Percentiles rank a stretch among this genome's conserved stretches.
Evolutionary conservation across 2,888 invertebrate genomes (phyloP).

Genomic region (Autographa gamma): DNA sequence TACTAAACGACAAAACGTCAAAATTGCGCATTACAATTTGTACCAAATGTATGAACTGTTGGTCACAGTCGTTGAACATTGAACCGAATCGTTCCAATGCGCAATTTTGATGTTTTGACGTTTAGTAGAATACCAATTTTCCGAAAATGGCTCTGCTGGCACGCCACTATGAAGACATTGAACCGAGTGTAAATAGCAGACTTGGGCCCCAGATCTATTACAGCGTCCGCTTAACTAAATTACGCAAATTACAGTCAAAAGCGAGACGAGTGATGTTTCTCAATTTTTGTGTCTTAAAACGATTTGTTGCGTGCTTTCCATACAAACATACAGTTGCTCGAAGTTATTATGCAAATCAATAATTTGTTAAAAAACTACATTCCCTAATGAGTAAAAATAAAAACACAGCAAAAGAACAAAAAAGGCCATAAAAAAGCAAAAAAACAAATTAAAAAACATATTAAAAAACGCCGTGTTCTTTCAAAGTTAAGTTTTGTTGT

Average conservation of each 20-base stretch:
- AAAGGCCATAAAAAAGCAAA: neutral
- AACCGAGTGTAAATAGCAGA: no score
- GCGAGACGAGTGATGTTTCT: neutral
- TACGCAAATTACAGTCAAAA: slow-evolving; percentile 1
- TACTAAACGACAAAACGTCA: no score
- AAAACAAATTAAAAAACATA: neutral
- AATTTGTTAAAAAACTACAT: neutral
- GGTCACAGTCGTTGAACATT: no score
- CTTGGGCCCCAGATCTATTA: no score
- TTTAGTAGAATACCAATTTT: no score
- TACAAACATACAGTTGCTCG: neutral
- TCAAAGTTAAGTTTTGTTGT: slow-evolving; percentile 36
- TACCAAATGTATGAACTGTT: no score
- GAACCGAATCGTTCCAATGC: no score
- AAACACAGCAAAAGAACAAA: neutral
- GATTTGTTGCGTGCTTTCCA: neutral
- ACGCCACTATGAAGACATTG: no score
- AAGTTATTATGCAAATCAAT: neutral
- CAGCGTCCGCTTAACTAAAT: neutral
- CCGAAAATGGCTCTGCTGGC: no score
- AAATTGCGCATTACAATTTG: no score
- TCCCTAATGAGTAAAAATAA: neutral
- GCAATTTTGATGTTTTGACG: no score
- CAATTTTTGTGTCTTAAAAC: neutral
- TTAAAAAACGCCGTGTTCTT: neutral